phyloP scores from a whole-genome alignment of 1,140 invertebrate genomes.

The Monochamus saltuarius region DNA sequence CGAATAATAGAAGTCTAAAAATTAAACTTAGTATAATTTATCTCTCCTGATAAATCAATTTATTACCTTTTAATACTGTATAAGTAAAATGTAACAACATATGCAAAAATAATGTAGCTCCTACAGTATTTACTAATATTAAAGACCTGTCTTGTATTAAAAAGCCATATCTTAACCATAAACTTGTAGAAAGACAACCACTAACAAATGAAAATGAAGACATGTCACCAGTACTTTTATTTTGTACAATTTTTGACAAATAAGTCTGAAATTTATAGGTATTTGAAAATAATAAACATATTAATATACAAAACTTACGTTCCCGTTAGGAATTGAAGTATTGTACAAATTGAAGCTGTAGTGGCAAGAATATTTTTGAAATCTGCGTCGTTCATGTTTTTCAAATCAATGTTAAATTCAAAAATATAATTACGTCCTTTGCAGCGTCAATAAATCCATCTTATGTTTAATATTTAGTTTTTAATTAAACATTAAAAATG shows the following conservation, averaged over 20 bases:
- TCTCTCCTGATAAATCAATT: background rate
- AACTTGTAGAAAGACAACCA: constrained; percentile 68
- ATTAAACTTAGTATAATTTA: constrained; percentile 11
- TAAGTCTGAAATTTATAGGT: constrained; percentile 58
- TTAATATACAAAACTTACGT: constrained; percentile 56
- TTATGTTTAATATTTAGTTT: too few species aligned
- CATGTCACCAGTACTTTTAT: constrained; percentile 66
- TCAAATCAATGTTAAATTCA: background rate
- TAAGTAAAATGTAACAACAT: constrained; percentile 62
- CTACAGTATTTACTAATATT: constrained; percentile 68
- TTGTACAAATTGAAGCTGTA: constrained; percentile 66
- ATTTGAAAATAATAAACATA: constrained; percentile 29
- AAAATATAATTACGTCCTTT: too few species aligned
- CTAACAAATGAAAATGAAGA: constrained; percentile 74
- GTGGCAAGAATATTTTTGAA: constrained; percentile 57
- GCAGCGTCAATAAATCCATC: too few species aligned
- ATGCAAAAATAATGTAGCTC: constrained; percentile 64
- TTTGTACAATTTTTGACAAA: constrained; percentile 66
- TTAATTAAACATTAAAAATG: too few species aligned
- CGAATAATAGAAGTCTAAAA: constrained; percentile 35
- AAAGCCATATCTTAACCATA: constrained; percentile 72
- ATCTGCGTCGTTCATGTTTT: constrained; percentile 36
- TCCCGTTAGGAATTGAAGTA: constrained; percentile 70
- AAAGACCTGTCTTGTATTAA: constrained; percentile 66
- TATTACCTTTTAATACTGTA: constrained; percentile 64